These are phyloP conservation scores for Vulpes ferrilata DNA, from an alignment of 2,113 vertebrate genomes.

Conservation along the genomic window DNA sequence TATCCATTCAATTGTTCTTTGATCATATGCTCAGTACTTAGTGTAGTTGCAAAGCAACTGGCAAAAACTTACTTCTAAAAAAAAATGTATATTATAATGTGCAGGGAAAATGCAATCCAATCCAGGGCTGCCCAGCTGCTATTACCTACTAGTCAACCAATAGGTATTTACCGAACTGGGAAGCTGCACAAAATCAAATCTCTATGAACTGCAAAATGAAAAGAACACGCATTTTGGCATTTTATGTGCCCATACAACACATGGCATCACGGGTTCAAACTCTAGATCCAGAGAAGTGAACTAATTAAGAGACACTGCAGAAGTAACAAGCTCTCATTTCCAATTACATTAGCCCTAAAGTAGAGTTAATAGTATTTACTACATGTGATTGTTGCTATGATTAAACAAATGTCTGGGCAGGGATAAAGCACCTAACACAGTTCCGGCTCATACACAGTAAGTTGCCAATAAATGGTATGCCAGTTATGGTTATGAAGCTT, in stretches of 20 bases:
- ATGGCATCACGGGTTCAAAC: neutral
- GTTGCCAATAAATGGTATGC: neutral
- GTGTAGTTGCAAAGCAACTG: neutral
- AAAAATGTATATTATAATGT: neutral
- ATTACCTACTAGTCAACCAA: neutral
- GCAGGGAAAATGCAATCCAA: neutral
- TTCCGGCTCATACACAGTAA: neutral
- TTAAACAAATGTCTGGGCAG: neutral
- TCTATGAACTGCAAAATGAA: neutral
- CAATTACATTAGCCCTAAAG: neutral
- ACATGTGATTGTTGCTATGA: neutral
- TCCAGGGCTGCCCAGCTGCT: neutral
- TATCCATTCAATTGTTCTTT: neutral
- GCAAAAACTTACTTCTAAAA: neutral
- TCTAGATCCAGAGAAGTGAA: neutral
- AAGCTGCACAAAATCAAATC: neutral
- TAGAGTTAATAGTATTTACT: neutral
- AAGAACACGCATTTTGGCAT: neutral
- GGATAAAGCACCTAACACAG: neutral
- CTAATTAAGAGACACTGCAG: neutral
- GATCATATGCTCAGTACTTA: neutral
- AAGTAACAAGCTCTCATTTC: neutral
- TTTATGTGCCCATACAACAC: neutral
- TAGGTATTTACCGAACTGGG: neutral
- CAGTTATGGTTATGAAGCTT: neutral